phyloP scores from a whole-genome alignment of 1,140 invertebrate species.

The Vanessa atalanta region DNA sequence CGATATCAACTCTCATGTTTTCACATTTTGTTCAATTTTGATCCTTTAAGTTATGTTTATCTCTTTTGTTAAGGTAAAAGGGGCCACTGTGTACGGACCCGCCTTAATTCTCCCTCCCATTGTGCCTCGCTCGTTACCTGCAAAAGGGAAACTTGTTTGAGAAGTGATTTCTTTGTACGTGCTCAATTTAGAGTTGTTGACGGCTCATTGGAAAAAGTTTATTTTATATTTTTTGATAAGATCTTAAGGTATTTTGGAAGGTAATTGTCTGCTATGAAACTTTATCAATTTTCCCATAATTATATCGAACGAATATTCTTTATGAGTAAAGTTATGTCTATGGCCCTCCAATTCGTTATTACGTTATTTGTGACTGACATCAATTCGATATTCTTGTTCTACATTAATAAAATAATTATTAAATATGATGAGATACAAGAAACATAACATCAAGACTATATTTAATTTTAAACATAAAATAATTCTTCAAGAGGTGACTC shows the following conservation, averaged over 20 bases:
- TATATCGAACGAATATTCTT: not conserved
- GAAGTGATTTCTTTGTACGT: slow-evolving; percentile 48
- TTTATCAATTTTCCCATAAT: not conserved
- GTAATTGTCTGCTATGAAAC: slow-evolving; percentile 2
- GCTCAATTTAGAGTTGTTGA: slow-evolving; percentile 38
- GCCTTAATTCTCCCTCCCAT: slow-evolving; percentile 48
- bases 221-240: slow-evolving; percentile 29
- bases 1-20: slow-evolving; percentile 67
- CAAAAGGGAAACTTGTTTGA: slow-evolving; percentile 51
- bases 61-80: slow-evolving; percentile 56
- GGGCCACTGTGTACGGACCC: slow-evolving; percentile 41
- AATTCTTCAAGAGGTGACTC: too few relatives aligned
- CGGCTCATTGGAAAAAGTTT: slow-evolving; percentile 37
- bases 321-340: not conserved
- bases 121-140: slow-evolving; percentile 55
- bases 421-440: too few relatives aligned
- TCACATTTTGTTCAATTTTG: slow-evolving; percentile 58
- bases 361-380: not conserved
- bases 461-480: too few relatives aligned
- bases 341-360: not conserved
- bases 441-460: too few relatives aligned
- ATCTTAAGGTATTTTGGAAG: not conserved
- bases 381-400: not conserved
- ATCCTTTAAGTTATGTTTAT: slow-evolving; percentile 59
- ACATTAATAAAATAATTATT: not conserved